A percentile compares a stretch with the other conserved stretches of the same genome.
phyloP scores from a whole-genome alignment of 2,888 invertebrate genomes.

The Ectropis crepuscularia region DNA sequence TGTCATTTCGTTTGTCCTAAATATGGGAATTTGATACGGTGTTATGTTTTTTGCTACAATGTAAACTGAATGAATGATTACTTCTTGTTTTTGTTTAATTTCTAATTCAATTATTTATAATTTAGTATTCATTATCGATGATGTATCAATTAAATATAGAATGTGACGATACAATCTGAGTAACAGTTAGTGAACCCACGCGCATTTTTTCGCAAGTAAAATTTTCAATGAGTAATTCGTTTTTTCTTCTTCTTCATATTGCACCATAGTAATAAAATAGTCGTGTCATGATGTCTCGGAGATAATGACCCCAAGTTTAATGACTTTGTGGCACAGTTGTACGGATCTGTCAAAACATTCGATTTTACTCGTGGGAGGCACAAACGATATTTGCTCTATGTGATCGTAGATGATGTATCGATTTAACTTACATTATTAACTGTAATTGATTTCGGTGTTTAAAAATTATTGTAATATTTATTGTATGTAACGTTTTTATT shows the following conservation, averaged over 20 bases:
- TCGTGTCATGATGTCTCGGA: conserved; percentile 35
- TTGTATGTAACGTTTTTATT: too few relatives aligned
- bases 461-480: background rate
- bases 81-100: background rate
- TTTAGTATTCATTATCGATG: conserved; percentile 11
- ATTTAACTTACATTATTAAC: conserved; percentile 2
- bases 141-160: conserved; percentile 28
- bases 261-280: conserved; percentile 48
- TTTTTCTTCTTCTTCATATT: conserved; percentile 49
- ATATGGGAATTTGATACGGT: too few relatives aligned
- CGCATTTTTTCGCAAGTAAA: conserved; percentile 57
- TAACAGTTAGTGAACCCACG: conserved; percentile 65
- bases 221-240: conserved; percentile 63
- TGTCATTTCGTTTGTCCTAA: too few relatives aligned
- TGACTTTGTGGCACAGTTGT: conserved; percentile 46
- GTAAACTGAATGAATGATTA: too few relatives aligned
- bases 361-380: conserved; percentile 17
- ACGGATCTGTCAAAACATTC: conserved; percentile 28
- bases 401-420: conserved; percentile 7
- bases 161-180: conserved; percentile 54
- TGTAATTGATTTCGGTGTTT: background rate
- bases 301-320: conserved; percentile 53
- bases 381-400: conserved; percentile 20
- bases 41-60: too few relatives aligned
- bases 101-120: background rate